phyloP scores from a whole-genome alignment of 2,888 invertebrate genomes.

The Uropetala carovei region DNA sequence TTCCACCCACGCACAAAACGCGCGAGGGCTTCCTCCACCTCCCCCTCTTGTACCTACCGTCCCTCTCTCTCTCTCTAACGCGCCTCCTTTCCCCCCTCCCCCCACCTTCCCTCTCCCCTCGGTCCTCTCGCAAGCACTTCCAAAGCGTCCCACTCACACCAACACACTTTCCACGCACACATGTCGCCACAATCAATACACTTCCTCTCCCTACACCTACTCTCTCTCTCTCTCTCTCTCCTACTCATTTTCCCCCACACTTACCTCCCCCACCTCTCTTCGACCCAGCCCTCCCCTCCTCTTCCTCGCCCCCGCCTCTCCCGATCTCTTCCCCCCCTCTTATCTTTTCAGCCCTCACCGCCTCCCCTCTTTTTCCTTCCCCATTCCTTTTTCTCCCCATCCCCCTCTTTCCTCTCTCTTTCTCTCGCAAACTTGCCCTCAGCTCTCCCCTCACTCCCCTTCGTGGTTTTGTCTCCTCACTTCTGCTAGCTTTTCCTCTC shows the following conservation, averaged over 20 bases:
- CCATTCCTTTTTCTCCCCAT: background rate
- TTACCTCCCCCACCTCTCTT: constrained; percentile 18
- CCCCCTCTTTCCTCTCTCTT: constrained; percentile 67
- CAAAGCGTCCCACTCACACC: constrained; percentile 42
- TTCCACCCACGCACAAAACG: constrained; percentile 44
- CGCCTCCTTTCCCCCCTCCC: background rate
- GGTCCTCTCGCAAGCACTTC: constrained; percentile 38
- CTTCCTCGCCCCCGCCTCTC: background rate
- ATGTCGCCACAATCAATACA: constrained; percentile 60
- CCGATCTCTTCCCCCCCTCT: background rate
- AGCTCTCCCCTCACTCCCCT: background rate
- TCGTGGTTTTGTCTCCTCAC: constrained; percentile 45
- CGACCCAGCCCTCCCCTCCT: background rate
- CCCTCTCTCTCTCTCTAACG: background rate
- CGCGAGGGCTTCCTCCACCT: constrained; percentile 48
- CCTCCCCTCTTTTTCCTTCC: no score
- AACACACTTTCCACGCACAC: constrained; percentile 41
- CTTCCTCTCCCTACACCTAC: constrained; percentile 62
- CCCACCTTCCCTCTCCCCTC: background rate
- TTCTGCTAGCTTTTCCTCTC: background rate
- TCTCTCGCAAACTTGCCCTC: constrained; percentile 24
- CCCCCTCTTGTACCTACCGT: background rate
- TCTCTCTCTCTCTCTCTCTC: constrained; percentile 63
- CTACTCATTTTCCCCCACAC: constrained; percentile 10
- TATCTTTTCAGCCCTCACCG: background rate